Base-by-base conservation (phyloP, 2,113 vertebrate genomes). In the Emydura subglobosa region DNA sequence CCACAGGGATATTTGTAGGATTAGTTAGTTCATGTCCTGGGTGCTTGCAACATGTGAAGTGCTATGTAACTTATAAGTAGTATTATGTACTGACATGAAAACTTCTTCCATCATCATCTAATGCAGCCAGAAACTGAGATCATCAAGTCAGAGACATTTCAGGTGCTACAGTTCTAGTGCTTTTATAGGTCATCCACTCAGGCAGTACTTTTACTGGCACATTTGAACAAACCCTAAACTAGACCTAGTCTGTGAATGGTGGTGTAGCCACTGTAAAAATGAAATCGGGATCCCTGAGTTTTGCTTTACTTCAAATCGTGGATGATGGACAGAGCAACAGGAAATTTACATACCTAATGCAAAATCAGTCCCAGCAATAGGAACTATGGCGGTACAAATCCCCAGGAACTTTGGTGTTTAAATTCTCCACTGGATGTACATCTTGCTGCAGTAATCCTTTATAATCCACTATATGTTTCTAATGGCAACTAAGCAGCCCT, bases 401-500 rank as follows among this genome's bases (percentile, higher is more conserved):
- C 78, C 53, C 19, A 6, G 47, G 91, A 92, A 54, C 59, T 97
- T 92, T 87, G 80, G 29, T 51, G 74, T 82, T 49, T 27, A 50
- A 83, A 65, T 44, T 76, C 65, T 89, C 29, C 44, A 51, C 10
- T 11, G 34, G 54, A 10, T 39, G 25, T 42, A n/a, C 29, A 57
- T 59, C 16, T 89, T 89, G 61, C 25, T 51, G 9, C 65, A 61
- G 44, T 65, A 91, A 83, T 91, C 22, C 31, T 82, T 91, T 85
- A 81, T 68, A 96, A 93, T 83, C 84, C 85, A n/a, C 21, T 86
- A 50, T 87, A 54, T 11, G 22, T 91, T 91, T 91, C 79, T 82
- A 85, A 61, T 50, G 96, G 83, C 89, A 91, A 96, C 89, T 80
- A 94, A 96, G 74, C 51, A 96, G 65, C 94, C 94, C 94, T 54